Evolutionary conservation across 2,888 invertebrate species (phyloP), one percentile per base, ranked within the genome.

Genomic region (Torymus texanus): DNA sequence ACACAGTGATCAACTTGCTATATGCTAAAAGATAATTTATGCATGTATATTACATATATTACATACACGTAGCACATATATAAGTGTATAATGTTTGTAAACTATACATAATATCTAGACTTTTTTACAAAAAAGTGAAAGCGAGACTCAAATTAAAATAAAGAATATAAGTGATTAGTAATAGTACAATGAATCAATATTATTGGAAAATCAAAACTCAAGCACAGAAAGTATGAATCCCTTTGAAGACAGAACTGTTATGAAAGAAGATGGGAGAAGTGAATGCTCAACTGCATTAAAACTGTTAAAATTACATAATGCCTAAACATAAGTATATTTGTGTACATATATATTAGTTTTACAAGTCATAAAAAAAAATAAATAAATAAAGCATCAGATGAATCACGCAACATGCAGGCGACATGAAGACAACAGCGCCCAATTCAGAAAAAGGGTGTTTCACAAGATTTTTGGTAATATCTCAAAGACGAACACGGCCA

Each of bases 341-440:
- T n/a, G 61, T 61, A 62, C 56, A 70, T 50, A 56, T 51, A 71
- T 71, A 63, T 77, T 59, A 77, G 29, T 77, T n/a, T 59, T 12
- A 53, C 8, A n/a, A n/a, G 50, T n/a, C 18, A 50, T 59, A 14
- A 67, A 55, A 16, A 55, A 56, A 70, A 61, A 13, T 14, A 55
- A 70, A 21, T 21, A 70, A n/a, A 63, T 24, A 67, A 67, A 73
- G 73, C 73, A 24, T 61, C 12, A 58, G 14, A 41, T n/a, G 18
- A 16, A 63, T 53, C 55, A 63, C 50, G 53, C 21, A 55, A 24
- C 78, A 78, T 78, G 78, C 78, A 73, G 24, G 62, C 29, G 53
- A 70, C 56, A n/a, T 4, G 55, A 63, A 71, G 50, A 50, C 10
- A 13, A 16, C 2, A n/a, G 13, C 14, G 61, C 21, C 5, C 16